Conservation (phyloP, 2,113 vertebrate species). For the Oncorhynchus tshawytscha region DNA sequence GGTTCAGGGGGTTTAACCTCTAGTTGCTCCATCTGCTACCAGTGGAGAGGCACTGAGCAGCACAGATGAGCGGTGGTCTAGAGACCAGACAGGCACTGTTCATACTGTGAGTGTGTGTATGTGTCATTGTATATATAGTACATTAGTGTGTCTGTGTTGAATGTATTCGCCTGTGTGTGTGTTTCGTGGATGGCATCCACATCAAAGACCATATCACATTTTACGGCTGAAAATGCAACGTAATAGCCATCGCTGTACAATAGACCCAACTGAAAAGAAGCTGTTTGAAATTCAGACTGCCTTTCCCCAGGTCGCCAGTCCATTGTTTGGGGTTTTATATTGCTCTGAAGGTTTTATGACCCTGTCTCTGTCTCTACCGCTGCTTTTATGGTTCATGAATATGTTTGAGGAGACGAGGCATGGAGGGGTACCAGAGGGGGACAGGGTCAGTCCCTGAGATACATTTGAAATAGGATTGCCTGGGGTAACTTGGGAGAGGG, state of each 20-base stretch:
- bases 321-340: constrained; percentile 55
- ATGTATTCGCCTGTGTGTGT: not conserved
- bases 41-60: constrained; percentile 26
- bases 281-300: constrained; percentile 55
- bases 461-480: constrained; percentile 25
- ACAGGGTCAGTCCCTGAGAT: not conserved
- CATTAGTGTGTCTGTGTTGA: not conserved
- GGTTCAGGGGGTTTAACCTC: constrained; percentile 56
- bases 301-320: constrained; percentile 19
- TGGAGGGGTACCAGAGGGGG: constrained; percentile 24
- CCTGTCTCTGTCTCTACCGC: constrained; percentile 27
- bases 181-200: not conserved
- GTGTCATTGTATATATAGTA: not conserved
- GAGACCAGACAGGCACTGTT: constrained; percentile 28
- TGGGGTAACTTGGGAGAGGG: constrained; percentile 28
- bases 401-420: constrained; percentile 34
- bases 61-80: constrained; percentile 25
- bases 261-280: constrained; percentile 40
- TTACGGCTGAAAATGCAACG: not conserved
- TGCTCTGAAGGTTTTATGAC: constrained; percentile 62
- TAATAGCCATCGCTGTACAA: constrained; percentile 39
- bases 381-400: constrained; percentile 65
- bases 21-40: constrained; percentile 51
- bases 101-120: not conserved
- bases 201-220: not conserved